phyloP scores from a whole-genome alignment of 2,113 vertebrate genomes.

The Mustelus asterias region DNA sequence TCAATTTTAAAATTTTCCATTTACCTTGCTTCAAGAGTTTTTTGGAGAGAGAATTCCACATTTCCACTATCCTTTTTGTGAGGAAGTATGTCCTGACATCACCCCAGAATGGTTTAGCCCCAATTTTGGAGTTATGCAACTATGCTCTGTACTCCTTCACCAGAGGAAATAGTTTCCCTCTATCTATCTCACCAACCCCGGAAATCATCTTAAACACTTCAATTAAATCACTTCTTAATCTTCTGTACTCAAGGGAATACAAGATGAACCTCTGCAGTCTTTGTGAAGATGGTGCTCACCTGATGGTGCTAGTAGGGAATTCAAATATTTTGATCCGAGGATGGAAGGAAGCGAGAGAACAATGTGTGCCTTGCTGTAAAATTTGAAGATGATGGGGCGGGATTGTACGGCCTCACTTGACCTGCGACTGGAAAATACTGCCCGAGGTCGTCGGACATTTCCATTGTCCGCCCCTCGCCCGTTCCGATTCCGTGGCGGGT shows the following conservation, averaged over 20 bases:
- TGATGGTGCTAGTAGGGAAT: not conserved
- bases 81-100: not conserved
- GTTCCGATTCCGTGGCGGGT: no score
- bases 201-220: not conserved
- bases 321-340: not conserved
- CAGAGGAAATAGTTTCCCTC: not conserved
- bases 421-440: no score
- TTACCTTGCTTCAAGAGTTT: not conserved
- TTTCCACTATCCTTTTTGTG: not conserved
- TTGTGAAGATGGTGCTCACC: not conserved
- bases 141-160: not conserved
- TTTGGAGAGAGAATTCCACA: not conserved
- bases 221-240: not conserved
- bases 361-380: not conserved
- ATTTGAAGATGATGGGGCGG: not conserved
- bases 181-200: not conserved
- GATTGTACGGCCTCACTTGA: not conserved
- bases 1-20: not conserved
- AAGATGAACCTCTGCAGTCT: not conserved
- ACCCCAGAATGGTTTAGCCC: not conserved
- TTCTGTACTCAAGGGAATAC: not conserved
- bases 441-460: no score
- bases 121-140: not conserved
- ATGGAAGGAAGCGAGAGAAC: not conserved
- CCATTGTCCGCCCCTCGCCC: no score